Percentiles rank a stretch among this genome's conserved stretches.
These are phyloP conservation scores for Alitta virens DNA, from an alignment of 2,888 invertebrate species.

Conservation along the genomic window DNA sequence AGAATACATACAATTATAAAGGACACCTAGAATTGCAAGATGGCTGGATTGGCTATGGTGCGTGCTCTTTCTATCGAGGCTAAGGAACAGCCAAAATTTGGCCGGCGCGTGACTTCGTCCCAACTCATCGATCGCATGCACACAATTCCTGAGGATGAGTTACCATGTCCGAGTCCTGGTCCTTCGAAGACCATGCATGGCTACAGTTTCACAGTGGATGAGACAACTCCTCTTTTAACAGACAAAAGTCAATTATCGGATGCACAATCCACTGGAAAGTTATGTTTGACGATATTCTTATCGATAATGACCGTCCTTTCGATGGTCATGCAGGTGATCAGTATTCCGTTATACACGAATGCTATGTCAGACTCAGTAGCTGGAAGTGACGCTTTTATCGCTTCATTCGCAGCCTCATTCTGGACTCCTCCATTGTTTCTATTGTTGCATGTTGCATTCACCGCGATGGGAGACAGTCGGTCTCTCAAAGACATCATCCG, in stretches of 20 bases:
- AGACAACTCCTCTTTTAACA: background rate
- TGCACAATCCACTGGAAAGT: background rate
- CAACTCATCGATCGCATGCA: slow-evolving; percentile 6
- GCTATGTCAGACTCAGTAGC: background rate
- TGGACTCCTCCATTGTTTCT: slow-evolving; percentile 13
- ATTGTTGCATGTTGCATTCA: background rate
- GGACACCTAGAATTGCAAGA: background rate
- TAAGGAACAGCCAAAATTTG: background rate
- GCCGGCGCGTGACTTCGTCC: background rate
- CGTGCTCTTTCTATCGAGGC: slow-evolving; percentile 2
- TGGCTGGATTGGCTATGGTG: slow-evolving; percentile 10
- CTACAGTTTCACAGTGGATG: background rate
- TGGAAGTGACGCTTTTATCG: slow-evolving; percentile 14
- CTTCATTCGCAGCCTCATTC: background rate
- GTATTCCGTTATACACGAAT: slow-evolving; percentile 5
- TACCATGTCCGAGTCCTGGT: background rate
- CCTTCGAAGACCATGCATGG: background rate
- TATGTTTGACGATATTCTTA: background rate
- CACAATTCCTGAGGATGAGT: slow-evolving; percentile 8
- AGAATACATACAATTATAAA: too few relatives aligned
- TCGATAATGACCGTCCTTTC: slow-evolving; percentile 6
- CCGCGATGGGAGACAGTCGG: background rate
- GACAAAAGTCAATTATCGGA: background rate
- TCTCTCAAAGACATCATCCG: background rate
- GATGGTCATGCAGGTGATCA: slow-evolving; percentile 6